Evolutionary conservation across 1,140 invertebrate species (phyloP).

Genomic region (Aphelenchoides avenae): DNA sequence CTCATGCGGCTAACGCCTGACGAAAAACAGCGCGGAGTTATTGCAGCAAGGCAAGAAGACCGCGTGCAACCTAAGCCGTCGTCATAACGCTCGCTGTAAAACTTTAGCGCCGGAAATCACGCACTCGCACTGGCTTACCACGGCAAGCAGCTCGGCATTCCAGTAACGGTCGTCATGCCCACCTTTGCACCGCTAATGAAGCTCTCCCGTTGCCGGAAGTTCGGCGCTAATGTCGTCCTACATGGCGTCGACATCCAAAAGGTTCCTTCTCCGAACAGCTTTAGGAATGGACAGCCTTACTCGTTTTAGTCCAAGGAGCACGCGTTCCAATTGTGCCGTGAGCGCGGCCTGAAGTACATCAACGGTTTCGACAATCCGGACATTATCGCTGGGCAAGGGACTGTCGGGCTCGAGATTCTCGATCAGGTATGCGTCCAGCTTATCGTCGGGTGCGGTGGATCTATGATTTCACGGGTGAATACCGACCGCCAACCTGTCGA

Average conservation of each 20-base stretch:
- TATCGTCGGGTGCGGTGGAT: no score
- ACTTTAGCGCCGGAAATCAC: no score
- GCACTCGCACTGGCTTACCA: constrained; percentile 82
- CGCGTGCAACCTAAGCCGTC: no score
- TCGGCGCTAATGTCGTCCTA: constrained; percentile 78
- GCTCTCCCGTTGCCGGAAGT: constrained; percentile 76
- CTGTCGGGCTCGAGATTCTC: constrained; percentile 81
- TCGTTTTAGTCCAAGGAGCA: constrained; percentile 68
- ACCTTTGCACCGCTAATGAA: no score
- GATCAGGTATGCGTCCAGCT: constrained; percentile 71
- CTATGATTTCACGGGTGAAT: no score
- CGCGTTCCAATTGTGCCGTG: constrained; percentile 72
- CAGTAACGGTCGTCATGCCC: no score
- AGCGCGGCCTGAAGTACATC: constrained; percentile 73
- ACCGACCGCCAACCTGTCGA: no score
- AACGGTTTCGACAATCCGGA: constrained; percentile 80
- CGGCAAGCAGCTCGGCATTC: constrained; percentile 73
- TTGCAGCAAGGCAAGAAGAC: constrained; percentile 78
- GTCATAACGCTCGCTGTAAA: no score
- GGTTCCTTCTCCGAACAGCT: no score
- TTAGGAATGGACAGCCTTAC: no score
- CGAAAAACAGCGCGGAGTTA: constrained; percentile 73
- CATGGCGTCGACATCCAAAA: constrained; percentile 79
- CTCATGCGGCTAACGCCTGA: constrained; percentile 70
- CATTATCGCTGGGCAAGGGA: constrained; percentile 87